Conservation (phyloP, 1,140 invertebrate genomes). For the Polypedilum vanderplanki region DNA sequence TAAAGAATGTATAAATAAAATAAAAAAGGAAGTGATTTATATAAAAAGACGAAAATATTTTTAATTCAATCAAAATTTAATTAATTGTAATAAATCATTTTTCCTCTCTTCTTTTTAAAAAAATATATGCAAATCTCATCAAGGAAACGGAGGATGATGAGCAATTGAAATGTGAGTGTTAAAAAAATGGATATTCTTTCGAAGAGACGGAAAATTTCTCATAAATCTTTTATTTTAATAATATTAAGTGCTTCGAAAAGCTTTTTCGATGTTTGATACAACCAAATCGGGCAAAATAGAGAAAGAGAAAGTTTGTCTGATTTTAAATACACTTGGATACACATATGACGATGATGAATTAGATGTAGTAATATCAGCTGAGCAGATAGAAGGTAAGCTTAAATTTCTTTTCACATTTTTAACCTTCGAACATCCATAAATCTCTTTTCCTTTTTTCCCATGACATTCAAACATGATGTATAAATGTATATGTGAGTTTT, state of each 20-base stretch:
- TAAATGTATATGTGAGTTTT: neutral
- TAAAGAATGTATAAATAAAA: no score
- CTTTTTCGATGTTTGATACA: slow-evolving; percentile 72
- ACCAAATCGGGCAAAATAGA: slow-evolving; percentile 62
- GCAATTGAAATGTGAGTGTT: slow-evolving; percentile 54
- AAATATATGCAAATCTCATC: neutral
- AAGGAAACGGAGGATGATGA: slow-evolving; percentile 52
- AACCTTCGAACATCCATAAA: neutral
- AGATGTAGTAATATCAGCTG: slow-evolving; percentile 57
- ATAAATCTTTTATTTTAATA: slow-evolving; percentile 27
- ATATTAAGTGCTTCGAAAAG: slow-evolving; percentile 56
- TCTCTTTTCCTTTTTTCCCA: neutral
- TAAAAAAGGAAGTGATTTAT: no score
- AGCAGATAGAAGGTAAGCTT: slow-evolving; percentile 50
- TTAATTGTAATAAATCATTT: neutral
- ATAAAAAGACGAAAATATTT: no score
- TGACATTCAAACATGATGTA: neutral
- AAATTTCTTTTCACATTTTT: neutral
- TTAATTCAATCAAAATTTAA: no score
- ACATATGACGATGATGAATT: slow-evolving; percentile 64
- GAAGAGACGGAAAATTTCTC: neutral
- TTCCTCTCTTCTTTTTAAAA: neutral
- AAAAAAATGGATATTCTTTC: neutral
- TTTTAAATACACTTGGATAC: slow-evolving; percentile 67
- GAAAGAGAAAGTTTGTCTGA: slow-evolving; percentile 65